Conservation (phyloP, 1,140 invertebrate genomes). For the Trialeurodes vaporariorum region DNA sequence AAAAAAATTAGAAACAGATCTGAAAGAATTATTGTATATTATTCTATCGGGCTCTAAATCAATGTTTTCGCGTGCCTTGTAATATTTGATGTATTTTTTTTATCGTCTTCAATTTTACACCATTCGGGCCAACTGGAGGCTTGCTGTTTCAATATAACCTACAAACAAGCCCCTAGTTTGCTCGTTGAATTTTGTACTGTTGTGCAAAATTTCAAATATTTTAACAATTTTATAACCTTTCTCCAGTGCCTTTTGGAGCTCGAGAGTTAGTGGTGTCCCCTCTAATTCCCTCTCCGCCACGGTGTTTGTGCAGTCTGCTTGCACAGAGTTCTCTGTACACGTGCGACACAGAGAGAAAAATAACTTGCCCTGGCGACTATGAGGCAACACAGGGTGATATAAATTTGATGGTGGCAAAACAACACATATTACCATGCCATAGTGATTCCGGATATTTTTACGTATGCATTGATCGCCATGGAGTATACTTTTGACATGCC, state of each 20-base stretch:
- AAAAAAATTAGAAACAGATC: too few species aligned
- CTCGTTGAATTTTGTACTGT: slow-evolving; percentile 16
- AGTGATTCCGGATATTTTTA: not conserved
- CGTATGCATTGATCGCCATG: slow-evolving; percentile 21
- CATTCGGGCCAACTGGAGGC: too few species aligned
- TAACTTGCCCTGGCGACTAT: slow-evolving; percentile 25
- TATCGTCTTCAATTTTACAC: slow-evolving; percentile 23
- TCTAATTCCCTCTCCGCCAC: slow-evolving; percentile 27
- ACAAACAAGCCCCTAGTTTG: slow-evolving; percentile 26
- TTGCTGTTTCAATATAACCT: too few species aligned
- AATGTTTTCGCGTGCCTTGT: too few species aligned
- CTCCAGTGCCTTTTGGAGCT: too few species aligned
- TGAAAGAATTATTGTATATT: too few species aligned
- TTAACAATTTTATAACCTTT: too few species aligned
- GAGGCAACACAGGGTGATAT: too few species aligned
- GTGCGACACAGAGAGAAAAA: slow-evolving; percentile 29
- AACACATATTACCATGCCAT: slow-evolving; percentile 25
- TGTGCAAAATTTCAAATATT: slow-evolving; percentile 33
- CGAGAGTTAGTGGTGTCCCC: slow-evolving; percentile 33
- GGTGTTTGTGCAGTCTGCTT: too few species aligned
- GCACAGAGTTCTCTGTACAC: too few species aligned
- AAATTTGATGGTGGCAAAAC: slow-evolving; percentile 28
- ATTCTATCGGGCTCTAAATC: slow-evolving; percentile 29
- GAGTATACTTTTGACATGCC: slow-evolving; percentile 28
- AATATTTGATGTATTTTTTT: slow-evolving; percentile 31